Evolutionary conservation across 2,797 vertebrate genomes (phyloP).

Genomic region (Coreius guichenoti): DNA sequence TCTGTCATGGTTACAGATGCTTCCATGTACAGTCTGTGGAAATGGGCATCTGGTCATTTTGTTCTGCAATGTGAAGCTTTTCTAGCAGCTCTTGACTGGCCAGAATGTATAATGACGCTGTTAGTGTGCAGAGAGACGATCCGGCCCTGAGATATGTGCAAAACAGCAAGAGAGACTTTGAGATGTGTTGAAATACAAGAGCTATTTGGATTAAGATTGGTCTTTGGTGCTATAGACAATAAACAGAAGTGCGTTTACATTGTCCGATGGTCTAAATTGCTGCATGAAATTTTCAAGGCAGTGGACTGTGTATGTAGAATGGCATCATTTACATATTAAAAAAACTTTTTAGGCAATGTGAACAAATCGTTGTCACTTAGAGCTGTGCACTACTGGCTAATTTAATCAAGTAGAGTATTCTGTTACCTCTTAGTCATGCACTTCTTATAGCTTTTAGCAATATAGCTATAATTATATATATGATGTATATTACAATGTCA

Average conservation of each 20-base stretch:
- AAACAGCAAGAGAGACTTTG: slow-evolving; percentile 6
- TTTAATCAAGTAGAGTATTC: slow-evolving; percentile 41
- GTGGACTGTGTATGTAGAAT: neutral
- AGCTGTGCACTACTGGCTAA: neutral
- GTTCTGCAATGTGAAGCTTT: slow-evolving; percentile 27
- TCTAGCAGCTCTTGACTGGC: slow-evolving; percentile 39
- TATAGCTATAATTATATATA: neutral
- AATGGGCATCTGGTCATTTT: slow-evolving; percentile 38
- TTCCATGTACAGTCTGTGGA: slow-evolving; percentile 37
- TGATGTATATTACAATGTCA: neutral
- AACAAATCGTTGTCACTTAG: neutral
- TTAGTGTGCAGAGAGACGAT: slow-evolving; percentile 50
- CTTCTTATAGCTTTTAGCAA: neutral
- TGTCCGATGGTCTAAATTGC: neutral
- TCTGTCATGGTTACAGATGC: slow-evolving; percentile 17
- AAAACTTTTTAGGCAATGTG: neutral
- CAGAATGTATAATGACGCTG: slow-evolving; percentile 61
- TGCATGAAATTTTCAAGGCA: neutral
- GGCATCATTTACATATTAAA: neutral
- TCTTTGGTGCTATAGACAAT: neutral
- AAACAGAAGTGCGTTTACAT: neutral
- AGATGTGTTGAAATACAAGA: slow-evolving; percentile 6
- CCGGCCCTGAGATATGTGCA: slow-evolving; percentile 35
- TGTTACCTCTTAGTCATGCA: slow-evolving; percentile 16
- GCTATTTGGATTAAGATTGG: neutral